phyloP scores from a whole-genome alignment of 2,797 vertebrate genomes.

The Anas flavirostris region DNA sequence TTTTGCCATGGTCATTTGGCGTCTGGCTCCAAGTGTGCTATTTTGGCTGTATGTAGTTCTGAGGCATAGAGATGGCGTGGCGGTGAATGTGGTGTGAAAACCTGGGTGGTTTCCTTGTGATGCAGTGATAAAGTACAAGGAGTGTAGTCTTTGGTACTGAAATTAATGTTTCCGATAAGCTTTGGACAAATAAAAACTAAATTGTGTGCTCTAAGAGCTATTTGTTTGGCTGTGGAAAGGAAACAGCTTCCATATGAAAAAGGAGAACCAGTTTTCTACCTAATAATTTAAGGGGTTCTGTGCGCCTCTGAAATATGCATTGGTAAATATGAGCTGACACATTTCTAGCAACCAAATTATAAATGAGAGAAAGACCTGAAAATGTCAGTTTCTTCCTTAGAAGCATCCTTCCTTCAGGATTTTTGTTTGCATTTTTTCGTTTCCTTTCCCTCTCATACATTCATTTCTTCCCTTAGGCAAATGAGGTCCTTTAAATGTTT shows the following conservation, averaged over 20 bases:
- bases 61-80: neutral
- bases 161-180: neutral
- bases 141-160: neutral
- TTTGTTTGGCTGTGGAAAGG: neutral
- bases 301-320: neutral
- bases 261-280: neutral
- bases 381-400: slow-evolving; percentile 58
- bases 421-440: neutral
- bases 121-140: neutral
- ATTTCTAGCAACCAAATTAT: slow-evolving; percentile 60
- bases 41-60: neutral
- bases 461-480: slow-evolving; percentile 7
- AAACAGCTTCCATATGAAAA: neutral
- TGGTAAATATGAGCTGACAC: slow-evolving; percentile 35
- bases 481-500: slow-evolving; percentile 20
- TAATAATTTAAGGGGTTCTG: slow-evolving; percentile 11
- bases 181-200: neutral
- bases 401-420: neutral
- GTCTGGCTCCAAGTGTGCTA: neutral
- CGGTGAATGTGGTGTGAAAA: neutral
- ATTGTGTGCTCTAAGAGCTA: neutral
- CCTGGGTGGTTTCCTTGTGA: neutral
- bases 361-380: slow-evolving; percentile 66
- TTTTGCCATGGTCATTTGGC: neutral
- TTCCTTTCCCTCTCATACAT: neutral